A percentile compares a stretch with the other conserved stretches of the same genome.
phyloP scores from a whole-genome alignment of 2,888 invertebrate species.

The Folsomia candida region DNA sequence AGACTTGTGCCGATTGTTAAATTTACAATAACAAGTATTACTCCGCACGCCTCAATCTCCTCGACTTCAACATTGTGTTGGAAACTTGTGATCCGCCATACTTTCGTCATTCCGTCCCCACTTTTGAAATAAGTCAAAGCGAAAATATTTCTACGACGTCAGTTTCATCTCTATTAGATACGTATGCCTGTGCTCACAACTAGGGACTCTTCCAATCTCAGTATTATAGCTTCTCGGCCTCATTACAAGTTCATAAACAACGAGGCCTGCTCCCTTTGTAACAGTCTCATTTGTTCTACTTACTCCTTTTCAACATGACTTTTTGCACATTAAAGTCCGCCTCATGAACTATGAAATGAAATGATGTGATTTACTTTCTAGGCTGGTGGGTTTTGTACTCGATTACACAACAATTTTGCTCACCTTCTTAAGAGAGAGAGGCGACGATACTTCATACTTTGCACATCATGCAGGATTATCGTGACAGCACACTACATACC shows the following conservation, averaged over 20 bases:
- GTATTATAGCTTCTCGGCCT: background rate
- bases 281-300: background rate
- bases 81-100: no score
- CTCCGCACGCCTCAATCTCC: no score
- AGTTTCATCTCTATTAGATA: no score
- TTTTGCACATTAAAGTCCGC: background rate
- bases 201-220: background rate
- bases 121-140: no score
- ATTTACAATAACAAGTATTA: background rate
- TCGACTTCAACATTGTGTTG: no score
- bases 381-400: background rate
- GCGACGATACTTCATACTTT: no score
- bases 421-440: background rate
- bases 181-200: no score
- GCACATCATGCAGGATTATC: background rate
- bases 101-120: no score
- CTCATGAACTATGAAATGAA: background rate
- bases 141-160: no score
- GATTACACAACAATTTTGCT: slow-evolving; percentile 1
- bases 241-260: background rate
- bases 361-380: background rate
- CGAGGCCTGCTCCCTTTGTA: no score
- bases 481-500: background rate
- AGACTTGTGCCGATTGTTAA: background rate
- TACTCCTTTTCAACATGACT: background rate